Evolutionary conservation across 2,113 vertebrate species (phyloP).

Genomic region (Kobus ellipsiprymnus): DNA sequence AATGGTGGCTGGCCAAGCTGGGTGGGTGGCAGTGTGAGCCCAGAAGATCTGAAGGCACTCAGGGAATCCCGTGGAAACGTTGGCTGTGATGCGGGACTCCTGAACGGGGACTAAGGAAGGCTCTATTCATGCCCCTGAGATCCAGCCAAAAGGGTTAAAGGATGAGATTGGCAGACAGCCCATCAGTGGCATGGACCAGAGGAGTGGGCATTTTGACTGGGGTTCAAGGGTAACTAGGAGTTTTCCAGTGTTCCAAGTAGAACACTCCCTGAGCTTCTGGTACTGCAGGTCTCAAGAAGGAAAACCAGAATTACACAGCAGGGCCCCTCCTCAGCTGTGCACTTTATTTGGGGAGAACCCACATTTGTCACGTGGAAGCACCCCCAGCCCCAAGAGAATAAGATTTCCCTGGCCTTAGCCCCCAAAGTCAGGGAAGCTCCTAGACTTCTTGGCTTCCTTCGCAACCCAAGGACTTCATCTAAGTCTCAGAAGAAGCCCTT

Average conservation of each 20-base stretch:
- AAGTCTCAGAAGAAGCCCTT: neutral
- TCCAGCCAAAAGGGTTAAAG: neutral
- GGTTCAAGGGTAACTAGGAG: neutral
- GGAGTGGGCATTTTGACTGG: neutral
- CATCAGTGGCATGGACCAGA: fast-evolving
- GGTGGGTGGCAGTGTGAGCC: fast-evolving
- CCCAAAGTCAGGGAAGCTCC: neutral
- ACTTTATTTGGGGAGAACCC: neutral
- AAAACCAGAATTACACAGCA: neutral
- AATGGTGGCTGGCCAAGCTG: neutral
- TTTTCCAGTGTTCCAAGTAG: neutral
- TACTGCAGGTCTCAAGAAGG: neutral
- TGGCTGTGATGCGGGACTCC: fast-evolving
- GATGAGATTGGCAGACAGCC: neutral
- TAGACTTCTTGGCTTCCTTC: neutral
- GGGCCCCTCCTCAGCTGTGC: neutral
- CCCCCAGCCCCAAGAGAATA: neutral
- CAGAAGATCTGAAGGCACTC: neutral
- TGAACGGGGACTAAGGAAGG: fast-evolving
- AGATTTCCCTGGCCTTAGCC: neutral
- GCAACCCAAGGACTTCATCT: neutral
- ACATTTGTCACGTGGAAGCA: fast-evolving
- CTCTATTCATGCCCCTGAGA: neutral
- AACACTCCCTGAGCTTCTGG: neutral
- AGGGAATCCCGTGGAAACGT: neutral